A percentile compares a stretch with the other conserved stretches of the same genome.
Conservation (phyloP, 2,888 invertebrate genomes). For the Dryomyza anilis region DNA sequence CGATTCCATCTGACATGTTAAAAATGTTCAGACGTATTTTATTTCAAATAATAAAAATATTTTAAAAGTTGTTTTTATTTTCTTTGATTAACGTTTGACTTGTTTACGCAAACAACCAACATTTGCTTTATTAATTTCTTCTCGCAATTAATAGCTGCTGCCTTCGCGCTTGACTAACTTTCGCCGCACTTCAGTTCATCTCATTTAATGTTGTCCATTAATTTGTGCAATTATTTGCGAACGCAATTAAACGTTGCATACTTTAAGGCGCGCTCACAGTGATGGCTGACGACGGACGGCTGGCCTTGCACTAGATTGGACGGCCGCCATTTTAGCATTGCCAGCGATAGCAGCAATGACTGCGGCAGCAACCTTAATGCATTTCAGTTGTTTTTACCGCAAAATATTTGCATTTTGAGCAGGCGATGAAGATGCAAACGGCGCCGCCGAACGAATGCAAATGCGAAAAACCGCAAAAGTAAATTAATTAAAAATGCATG, state of each 20-base stretch:
- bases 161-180: background rate
- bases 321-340: background rate
- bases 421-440: conserved; percentile 31
- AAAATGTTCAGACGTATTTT: too few relatives aligned
- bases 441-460: conserved; percentile 13
- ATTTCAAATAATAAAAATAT: too few relatives aligned
- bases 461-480: conserved; percentile 35
- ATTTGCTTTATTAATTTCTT: background rate
- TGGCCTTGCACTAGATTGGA: conserved; percentile 23
- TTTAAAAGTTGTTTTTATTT: too few relatives aligned
- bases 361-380: conserved; percentile 49
- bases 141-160: background rate
- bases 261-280: background rate
- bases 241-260: conserved; percentile 15
- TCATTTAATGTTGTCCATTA: conserved; percentile 12
- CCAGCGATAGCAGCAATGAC: conserved; percentile 32
- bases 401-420: conserved; percentile 44
- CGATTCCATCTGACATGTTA: too few relatives aligned
- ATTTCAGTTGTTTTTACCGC: conserved; percentile 45
- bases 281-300: background rate
- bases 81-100: too few relatives aligned
- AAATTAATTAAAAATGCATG: conserved; percentile 47
- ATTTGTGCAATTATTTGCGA: conserved; percentile 16
- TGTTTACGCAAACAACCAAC: too few relatives aligned
- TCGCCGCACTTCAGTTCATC: background rate